Evolutionary conservation across 2,797 vertebrate species (phyloP), one percentile per base, ranked within the genome.

Genomic region (Vireo griseus): DNA sequence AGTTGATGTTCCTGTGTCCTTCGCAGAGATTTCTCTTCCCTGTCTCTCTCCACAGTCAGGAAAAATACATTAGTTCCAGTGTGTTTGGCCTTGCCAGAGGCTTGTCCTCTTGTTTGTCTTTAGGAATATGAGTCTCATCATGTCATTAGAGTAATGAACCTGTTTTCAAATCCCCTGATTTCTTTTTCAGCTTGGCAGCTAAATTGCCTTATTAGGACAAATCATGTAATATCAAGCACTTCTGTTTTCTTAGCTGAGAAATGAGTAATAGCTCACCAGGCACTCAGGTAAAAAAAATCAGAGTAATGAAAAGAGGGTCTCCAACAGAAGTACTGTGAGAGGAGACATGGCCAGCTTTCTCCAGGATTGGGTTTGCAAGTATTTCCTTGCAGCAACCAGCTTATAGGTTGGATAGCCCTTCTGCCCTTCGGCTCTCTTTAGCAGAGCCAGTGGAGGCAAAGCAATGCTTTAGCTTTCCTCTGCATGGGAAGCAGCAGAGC

Each of bases 61-160:
- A 74, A 76, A 84, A 59, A 15, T 19, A n/a, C 1, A 0, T 79
- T 67, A 21, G 9, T 71, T 95, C 37, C 47, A 16, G 10, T 62
- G 28, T 67, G 39, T 42, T 82, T 75, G 78, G 77, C 90, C 61
- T 95, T 96, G 90, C 90, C 84, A 47, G 68, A 71, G 86, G 85
- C 77, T 71, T 91, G 54, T 95, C 80, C 57, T 55, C 62, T 91
- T 91, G 52, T 63, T 69, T 71, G 28, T 61, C 35, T 69, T 88
- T 71, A 57, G 40, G 71, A 84, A 54, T 89, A 52, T 50, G 51
- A 81, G n/a, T 85, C 31, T 92, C 42, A 74, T 92, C 8, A 0
- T 92, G 29, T 81, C 69, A 35, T 88, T 94, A 90, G 66, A 91
- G 69, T 84, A 95, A 94, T 92, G 62, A 95, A 73, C 80, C 77